Base-by-base conservation (phyloP, 2,888 invertebrate species). In the Drosophila kambysellisi region DNA sequence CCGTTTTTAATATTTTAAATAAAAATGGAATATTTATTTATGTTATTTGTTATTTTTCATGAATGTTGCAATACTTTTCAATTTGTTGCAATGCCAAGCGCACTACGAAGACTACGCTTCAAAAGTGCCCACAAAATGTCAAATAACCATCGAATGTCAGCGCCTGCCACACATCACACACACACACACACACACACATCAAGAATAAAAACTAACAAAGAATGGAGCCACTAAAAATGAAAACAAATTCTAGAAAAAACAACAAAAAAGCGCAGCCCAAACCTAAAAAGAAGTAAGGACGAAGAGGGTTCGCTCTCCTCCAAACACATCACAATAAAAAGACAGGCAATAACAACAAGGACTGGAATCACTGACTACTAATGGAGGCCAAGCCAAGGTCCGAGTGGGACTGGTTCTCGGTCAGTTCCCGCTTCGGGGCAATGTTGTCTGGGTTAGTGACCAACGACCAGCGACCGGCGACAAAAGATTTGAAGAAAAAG, bases 61-160 rank as follows among this genome's bases (percentile, higher is more conserved):
- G 68, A 60, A 65, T 25, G 59, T 74, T 70, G 68, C 65, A 74
- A 71, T 68, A 52, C 37, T 54, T 30, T 75, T 70, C 64, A 71
- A 71, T 67, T 77, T 74, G 58, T 52, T 32, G 58, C 43, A 30
- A 32, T 33, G 39, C 57, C 37, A 30, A 32, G 3, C 48, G 20
- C 20, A 25, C 20, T 0, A 1, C 20, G 29, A 39, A 59, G 56
- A 67, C 61, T 12, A 37, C 57, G 37, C 20, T 25, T 25, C 20
- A 25, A 25, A 25, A 25, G 20, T 25, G 20, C 20, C 63, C 71
- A 62, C 63, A 64, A 80, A 80, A 83, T 76, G 81, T 80, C 83
- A 81, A 76, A 82, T 73, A 81, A 76, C 74, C 79, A 78, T 83
- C 70, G 54, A 81, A 83, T 78, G 78, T 82, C 84, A 82, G 70